Base-by-base conservation (phyloP, 2,113 vertebrate genomes). In the Bungarus multicinctus region DNA sequence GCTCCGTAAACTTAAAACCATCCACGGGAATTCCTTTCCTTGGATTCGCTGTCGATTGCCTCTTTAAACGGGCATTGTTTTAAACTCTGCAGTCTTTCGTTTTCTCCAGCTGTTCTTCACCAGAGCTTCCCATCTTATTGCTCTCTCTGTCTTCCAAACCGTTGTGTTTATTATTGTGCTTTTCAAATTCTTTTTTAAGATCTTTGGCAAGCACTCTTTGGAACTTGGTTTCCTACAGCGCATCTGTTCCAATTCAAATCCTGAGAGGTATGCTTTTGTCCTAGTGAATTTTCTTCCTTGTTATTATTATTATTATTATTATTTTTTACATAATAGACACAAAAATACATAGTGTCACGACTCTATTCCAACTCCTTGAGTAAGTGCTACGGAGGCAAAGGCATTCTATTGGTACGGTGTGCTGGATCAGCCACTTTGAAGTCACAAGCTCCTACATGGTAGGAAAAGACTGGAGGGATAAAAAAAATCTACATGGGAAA, bases 361-460 rank as follows among this genome's bases (percentile, higher is more conserved):
- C 22, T 1, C 45, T 86, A 87, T 58, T 50, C 8, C 22, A 4
- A 50, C 8, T 47, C 25, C 27, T 43, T 45, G 54, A 86, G 55
- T 60, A 87, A 87, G 88, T 53, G 89, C 92, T 34, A 39, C 5
- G 0, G 55, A 52, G 22, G n/a, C 14, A n/a, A 55, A 89, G 43
- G 74, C 27, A 58, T 52, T 57, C 47, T 25, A 87, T 81, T 30
- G 50, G 43, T 50, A 47, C 14, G 30, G 43, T 87, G 8, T 81
- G 55, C 30, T 86, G 55, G 86, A 52, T 89, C 53, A 89, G 23
- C 9, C 27, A 11, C 30, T 0, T 12, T 52, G 54, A 96, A 91
- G 57, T 34, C 87, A 94, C 8, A 90, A 94, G 94, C 89, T 94
- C 96, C 96, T 96, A 96, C 94, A 95, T 50, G 93, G 95, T 94